phyloP scores from a whole-genome alignment of 1,140 invertebrate genomes.

The Anoplolepis gracilipes region DNA sequence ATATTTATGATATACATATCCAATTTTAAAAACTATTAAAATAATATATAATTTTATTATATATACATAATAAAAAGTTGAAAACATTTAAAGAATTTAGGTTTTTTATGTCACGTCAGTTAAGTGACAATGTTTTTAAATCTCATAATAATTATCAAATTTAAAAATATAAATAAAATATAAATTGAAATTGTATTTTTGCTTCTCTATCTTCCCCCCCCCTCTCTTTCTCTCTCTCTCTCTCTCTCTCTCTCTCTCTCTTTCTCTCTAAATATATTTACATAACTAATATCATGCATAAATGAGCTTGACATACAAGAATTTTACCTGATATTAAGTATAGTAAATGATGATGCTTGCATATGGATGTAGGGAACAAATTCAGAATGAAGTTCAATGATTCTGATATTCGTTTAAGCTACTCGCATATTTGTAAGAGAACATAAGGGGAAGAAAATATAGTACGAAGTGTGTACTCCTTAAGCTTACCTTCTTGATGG shows the following conservation, averaged over 20 bases:
- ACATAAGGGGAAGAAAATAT: constrained; percentile 78
- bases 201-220: too few species aligned
- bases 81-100: not conserved
- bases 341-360: constrained; percentile 52
- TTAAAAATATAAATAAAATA: constrained; percentile 22
- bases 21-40: constrained; percentile 27
- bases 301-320: constrained; percentile 64
- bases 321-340: constrained; percentile 57
- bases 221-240: too few species aligned
- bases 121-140: constrained; percentile 4
- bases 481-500: constrained; percentile 85
- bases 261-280: constrained; percentile 50
- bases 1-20: too few species aligned
- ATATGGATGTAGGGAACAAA: constrained; percentile 63
- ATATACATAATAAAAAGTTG: not conserved
- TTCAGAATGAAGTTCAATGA: constrained; percentile 65
- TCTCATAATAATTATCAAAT: constrained; percentile 27
- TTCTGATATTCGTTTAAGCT: constrained; percentile 64
- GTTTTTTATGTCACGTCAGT: not conserved
- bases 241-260: too few species aligned
- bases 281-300: constrained; percentile 71
- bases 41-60: not conserved
- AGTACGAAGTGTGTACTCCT: constrained; percentile 81
- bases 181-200: constrained; percentile 44
- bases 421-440: constrained; percentile 69